Evolutionary conservation across 2,797 vertebrate genomes (phyloP), one percentile per base, ranked within the genome.

Genomic region (Denticeps clupeoides): DNA sequence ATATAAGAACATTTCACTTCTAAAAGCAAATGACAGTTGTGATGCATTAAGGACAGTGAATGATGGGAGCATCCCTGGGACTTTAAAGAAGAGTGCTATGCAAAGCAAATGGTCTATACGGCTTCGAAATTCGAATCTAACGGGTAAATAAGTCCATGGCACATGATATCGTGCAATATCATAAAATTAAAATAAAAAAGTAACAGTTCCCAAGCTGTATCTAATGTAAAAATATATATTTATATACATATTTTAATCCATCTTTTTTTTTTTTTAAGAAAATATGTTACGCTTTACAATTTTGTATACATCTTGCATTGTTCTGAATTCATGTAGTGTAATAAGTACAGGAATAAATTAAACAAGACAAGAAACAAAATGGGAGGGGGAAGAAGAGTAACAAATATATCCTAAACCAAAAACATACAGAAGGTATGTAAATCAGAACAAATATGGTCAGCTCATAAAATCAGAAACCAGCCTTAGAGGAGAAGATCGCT

Each of bases 391-490:
- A 40, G 63, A 49, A 60, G 53, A 61, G 41, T 45, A 54, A 58
- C 53, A 8, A 22, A 51, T 52, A 52, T 37, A 21, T 48, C 45
- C 55, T 16, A 47, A 55, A 45, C 46, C 33, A 48, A 48, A 63
- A 55, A 62, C 64, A 68, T 64, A 56, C 41, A 66, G 52, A 58
- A 58, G 57, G 65, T 64, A 66, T 60, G 56, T 45, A 56, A 67
- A 67, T 59, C 56, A 65, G 56, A n/a, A 53, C 45, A 40, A 49
- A 53, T 58, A 64, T 60, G 58, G 60, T 60, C 57, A 63, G 59
- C 55, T 66, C 46, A 53, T 66, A 54, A 60, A 66, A 81, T 81
- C 74, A 72, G 68, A 59, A 56, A 48, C 41, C 73, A 72, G 49
- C 52, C 55, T 52, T 40, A 50, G 41, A 62, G 51, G 56, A 57